These are phyloP conservation scores for Spea multiplicata DNA, from an alignment of 2,113 vertebrate species.

Conservation along the genomic window DNA sequence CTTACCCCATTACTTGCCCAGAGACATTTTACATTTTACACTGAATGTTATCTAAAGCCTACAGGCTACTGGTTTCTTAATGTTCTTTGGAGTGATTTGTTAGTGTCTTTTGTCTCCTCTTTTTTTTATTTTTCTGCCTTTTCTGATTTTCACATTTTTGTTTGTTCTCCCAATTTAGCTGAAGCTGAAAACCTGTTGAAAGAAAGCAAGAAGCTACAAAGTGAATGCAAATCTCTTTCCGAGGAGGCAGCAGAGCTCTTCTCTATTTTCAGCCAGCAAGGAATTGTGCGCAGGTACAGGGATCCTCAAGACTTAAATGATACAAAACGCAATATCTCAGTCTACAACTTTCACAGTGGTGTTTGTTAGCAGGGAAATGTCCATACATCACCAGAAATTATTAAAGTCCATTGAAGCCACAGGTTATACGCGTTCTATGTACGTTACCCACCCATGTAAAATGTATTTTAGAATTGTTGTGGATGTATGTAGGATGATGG, in stretches of 20 bases:
- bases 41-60: no score
- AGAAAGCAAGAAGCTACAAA: slow-evolving; percentile 24
- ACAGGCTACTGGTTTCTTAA: not conserved
- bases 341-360: no score
- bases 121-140: not conserved
- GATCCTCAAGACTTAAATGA: no score
- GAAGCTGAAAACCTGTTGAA: slow-evolving; percentile 35
- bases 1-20: no score
- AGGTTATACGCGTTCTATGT: no score
- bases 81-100: not conserved
- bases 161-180: not conserved
- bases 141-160: not conserved
- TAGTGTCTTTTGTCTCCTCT: not conserved
- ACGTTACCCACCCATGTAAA: no score
- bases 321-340: no score
- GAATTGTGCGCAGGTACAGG: slow-evolving; percentile 10
- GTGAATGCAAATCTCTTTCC: slow-evolving; percentile 37
- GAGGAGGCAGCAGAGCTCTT: slow-evolving; percentile 37
- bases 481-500: no score
- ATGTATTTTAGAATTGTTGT: no score
- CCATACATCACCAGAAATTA: not conserved
- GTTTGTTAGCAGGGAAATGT: no score
- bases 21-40: no score
- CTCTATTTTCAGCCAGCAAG: slow-evolving; percentile 23
- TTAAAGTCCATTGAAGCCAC: no score